Conservation (phyloP, 2,888 invertebrate species). For the Dasysyrphus albostriatus region DNA sequence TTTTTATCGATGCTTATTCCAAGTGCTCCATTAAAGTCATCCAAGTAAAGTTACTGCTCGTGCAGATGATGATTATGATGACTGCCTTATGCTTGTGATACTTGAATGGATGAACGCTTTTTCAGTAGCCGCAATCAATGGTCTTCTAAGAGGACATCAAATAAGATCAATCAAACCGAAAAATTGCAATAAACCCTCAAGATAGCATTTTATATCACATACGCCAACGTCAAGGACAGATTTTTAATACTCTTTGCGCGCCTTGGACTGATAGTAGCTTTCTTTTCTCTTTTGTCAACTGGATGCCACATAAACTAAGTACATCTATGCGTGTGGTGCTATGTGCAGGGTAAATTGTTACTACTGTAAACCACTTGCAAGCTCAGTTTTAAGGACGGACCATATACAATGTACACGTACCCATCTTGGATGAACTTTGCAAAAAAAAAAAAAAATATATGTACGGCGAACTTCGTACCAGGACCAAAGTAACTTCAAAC, state of each 20-base stretch:
- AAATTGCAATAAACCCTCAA: constrained; percentile 64
- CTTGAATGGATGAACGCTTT: background rate
- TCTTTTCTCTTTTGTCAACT: constrained; percentile 18
- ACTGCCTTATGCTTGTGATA: background rate
- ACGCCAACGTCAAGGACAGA: constrained; percentile 22
- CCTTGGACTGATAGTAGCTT: constrained; percentile 47
- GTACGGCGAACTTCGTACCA: background rate
- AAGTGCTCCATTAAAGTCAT: background rate
- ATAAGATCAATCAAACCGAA: constrained; percentile 69
- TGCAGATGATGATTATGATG: constrained; percentile 36
- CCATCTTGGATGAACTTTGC: background rate
- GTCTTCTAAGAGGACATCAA: constrained; percentile 52
- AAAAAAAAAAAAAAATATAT: background rate
- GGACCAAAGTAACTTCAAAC: constrained; percentile 55
- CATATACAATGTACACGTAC: background rate
- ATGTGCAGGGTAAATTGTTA: constrained; percentile 33
- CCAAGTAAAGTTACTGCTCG: constrained; percentile 36
- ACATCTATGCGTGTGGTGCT: background rate
- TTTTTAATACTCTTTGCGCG: constrained; percentile 9
- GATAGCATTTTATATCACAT: constrained; percentile 56
- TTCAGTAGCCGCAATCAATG: constrained; percentile 36
- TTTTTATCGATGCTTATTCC: constrained; percentile 6
- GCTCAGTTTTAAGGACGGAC: constrained; percentile 45
- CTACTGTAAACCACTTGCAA: constrained; percentile 60
- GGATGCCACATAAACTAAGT: constrained; percentile 8